These are phyloP conservation scores for Apamea sordens DNA, from an alignment of 2,888 invertebrate genomes.

Conservation along the genomic window DNA sequence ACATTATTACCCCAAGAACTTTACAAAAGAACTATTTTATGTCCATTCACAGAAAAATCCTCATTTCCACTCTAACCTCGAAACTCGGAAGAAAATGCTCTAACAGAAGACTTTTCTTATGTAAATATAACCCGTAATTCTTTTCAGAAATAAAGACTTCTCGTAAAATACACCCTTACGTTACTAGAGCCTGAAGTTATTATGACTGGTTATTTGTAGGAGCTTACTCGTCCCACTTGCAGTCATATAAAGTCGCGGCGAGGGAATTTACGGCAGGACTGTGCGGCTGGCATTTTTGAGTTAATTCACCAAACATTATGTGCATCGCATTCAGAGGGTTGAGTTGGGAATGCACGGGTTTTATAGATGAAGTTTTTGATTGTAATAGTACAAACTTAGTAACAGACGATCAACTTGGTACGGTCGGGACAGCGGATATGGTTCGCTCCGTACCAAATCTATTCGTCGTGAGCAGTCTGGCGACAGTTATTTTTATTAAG, in stretches of 20 bases:
- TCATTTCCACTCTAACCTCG: not conserved
- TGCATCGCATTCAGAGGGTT: slow-evolving; percentile 37
- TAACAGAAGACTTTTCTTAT: slow-evolving; percentile 38
- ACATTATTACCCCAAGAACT: not conserved
- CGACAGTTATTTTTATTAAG: not conserved
- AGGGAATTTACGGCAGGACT: slow-evolving; percentile 50
- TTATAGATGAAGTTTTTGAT: slow-evolving; percentile 30
- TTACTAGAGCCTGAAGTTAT: slow-evolving; percentile 59
- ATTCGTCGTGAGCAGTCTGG: not conserved
- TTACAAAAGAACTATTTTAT: not conserved
- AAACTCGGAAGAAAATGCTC: not conserved
- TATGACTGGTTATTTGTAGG: slow-evolving; percentile 61
- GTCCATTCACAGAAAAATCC: not conserved
- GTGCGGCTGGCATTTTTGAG: slow-evolving; percentile 62
- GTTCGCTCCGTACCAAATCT: not conserved
- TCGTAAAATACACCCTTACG: slow-evolving; percentile 46
- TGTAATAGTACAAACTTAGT: not conserved
- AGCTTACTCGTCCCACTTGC: slow-evolving; percentile 59
- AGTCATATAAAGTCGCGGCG: slow-evolving; percentile 58
- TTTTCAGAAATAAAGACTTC: slow-evolving; percentile 52
- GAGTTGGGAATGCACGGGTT: slow-evolving; percentile 10
- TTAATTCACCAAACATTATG: slow-evolving; percentile 63
- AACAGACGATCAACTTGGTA: not conserved
- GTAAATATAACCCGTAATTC: slow-evolving; percentile 42
- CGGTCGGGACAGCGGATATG: not conserved